Base-by-base conservation (phyloP, 2,888 invertebrate genomes). In the Sycophila texana region DNA sequence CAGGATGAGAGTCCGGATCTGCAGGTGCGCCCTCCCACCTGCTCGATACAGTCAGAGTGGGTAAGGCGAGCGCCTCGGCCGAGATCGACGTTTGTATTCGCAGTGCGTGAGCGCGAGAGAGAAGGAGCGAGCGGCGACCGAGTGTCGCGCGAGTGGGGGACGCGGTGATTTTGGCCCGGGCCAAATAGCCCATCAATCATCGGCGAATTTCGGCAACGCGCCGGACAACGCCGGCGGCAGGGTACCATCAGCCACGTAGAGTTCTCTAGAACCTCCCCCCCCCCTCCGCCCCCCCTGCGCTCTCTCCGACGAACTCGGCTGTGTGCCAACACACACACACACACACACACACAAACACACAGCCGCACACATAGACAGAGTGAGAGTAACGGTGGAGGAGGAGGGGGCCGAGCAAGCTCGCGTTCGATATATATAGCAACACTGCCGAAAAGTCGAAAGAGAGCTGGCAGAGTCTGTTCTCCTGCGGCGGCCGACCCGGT, bases 141-240 rank as follows among this genome's bases (percentile, higher is more conserved):
- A 14, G 51, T 51, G 14, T 1, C 12, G 18, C 49, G n/a, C n/a
- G n/a, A n/a, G n/a, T n/a, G n/a, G n/a, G n/a, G n/a, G n/a, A n/a
- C n/a, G n/a, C 14, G 30, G 22, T 5, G 14, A 39, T 20, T 84
- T 87, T 89, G 88, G 88, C 88, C 89, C 89, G 85, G 86, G 85
- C 86, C 86, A 89, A 88, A 88, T 81, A 79, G 87, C 88, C 89
- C 89, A 90, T 90, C 90, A 90, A 90, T 90, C 90, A 90, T 89
- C 84, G 81, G 85, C 85, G 86, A 90, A 90, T 89, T 90, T 90
- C 87, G 90, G 90, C 90, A 90, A 90, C 89, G 88, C 84, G 86
- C 86, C 84, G 90, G 89, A 89, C 90, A 90, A 90, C 89, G 87
- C 86, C 80, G 81, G 88, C 88, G 86, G 86, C 90, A 90, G 90